Evolutionary conservation across 2,113 vertebrate species (phyloP), one percentile per base, ranked within the genome.

Genomic region (Xiphias gladius): DNA sequence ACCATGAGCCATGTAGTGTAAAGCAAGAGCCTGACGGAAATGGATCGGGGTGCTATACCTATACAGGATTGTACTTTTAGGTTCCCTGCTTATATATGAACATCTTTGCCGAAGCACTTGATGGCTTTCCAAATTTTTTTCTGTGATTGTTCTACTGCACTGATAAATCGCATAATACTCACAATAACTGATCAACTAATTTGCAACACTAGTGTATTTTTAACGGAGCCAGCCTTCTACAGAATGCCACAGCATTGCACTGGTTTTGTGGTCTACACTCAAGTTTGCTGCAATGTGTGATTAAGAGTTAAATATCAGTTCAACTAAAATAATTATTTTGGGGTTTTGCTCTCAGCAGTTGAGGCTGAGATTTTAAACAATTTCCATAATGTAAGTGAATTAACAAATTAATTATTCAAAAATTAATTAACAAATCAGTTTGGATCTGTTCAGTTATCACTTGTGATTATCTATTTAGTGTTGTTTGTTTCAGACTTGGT

Each of bases 401-500:
- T 79, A 77, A 72, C 32, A 69, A 79, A 80, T 46, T 9, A 58
- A 74, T 88, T 76, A 83, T 90, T 91, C 88, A 46, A 90, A 82
- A 72, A 86, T 64, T 0, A 73, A 65, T 80, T 54, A 64, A 57
- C 6, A 52, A 80, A 91, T 90, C 70, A 75, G 64, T 90, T 90
- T 76, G 41, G 54, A 88, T 89, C 84, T 87, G 64, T 92, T 91
- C 63, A 84, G 87, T 93, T 94, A 75, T 91, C 77, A 82, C 86
- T 86, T 87, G 89, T 92, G 90, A 22, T 93, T 88, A 89, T 91
- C 88, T 91, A 91, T 93, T 93, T 90, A 86, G 90, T 94, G 91
- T 94, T 91, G 92, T 92, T 92, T 93, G 88, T 93, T 93, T 93
- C 83, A 89, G 92, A 88, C 92, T 93, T 89, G 86, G 88, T 94